Evolutionary conservation across 2,888 invertebrate genomes (phyloP).

Genomic region (Petrolisthes manimaculis): DNA sequence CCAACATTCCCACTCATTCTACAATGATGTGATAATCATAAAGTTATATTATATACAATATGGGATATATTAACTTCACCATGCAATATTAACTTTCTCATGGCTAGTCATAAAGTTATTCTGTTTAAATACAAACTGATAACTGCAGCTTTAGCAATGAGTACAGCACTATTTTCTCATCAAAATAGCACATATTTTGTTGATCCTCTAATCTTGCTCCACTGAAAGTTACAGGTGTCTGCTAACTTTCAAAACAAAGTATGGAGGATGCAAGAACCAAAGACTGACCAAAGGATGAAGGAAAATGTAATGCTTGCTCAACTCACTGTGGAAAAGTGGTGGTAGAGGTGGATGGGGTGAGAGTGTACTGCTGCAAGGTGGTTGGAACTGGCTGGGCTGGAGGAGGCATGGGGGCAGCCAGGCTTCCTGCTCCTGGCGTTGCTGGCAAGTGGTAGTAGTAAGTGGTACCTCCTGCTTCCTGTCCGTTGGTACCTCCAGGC

Average conservation of each 20-base stretch:
- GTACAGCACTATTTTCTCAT: no score
- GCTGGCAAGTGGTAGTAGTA: constrained; percentile 54
- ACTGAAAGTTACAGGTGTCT: neutral
- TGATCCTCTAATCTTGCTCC: neutral
- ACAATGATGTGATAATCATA: neutral
- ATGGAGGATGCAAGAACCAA: neutral
- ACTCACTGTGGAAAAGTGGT: constrained; percentile 55
- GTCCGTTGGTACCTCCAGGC: constrained; percentile 30
- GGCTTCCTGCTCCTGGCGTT: constrained; percentile 26
- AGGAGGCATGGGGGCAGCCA: constrained; percentile 34
- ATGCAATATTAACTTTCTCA: no score
- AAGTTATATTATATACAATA: no score
- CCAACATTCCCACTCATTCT: constrained; percentile 52
- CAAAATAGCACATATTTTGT: no score
- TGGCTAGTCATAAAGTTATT: no score
- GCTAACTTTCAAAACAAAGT: no score
- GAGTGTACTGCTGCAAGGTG: constrained; percentile 54
- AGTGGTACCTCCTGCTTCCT: constrained; percentile 47
- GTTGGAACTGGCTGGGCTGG: constrained; percentile 45
- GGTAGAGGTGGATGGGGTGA: constrained; percentile 50
- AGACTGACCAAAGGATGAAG: neutral
- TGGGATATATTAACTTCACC: no score
- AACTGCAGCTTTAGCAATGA: no score
- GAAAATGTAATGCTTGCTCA: neutral
- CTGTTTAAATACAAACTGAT: no score